Conservation (phyloP, 2,113 vertebrate genomes). For the Callopanchax toddi region DNA sequence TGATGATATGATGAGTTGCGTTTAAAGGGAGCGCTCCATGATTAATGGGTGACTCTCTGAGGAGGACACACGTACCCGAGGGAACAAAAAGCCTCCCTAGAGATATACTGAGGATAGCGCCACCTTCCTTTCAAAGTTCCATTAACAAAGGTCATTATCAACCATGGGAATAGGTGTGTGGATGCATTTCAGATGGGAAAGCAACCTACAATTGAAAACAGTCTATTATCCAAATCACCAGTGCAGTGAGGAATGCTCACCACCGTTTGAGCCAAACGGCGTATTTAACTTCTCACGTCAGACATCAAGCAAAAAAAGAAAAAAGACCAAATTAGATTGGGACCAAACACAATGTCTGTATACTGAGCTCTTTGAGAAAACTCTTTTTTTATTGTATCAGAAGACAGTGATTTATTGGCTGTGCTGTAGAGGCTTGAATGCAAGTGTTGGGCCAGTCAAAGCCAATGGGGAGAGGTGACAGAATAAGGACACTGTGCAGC, state of each 20-base stretch:
- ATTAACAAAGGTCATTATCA: slow-evolving; percentile 43
- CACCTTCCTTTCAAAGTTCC: slow-evolving; percentile 43
- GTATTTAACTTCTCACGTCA: slow-evolving; percentile 46
- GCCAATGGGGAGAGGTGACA: slow-evolving; percentile 76
- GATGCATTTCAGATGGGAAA: too few species aligned
- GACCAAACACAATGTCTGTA: slow-evolving; percentile 51
- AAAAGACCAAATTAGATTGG: slow-evolving; percentile 53
- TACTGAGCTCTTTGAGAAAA: slow-evolving; percentile 51
- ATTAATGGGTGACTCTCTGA: slow-evolving; percentile 66
- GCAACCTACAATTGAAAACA: slow-evolving; percentile 26
- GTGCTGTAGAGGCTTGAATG: slow-evolving; percentile 67
- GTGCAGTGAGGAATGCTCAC: slow-evolving; percentile 5
- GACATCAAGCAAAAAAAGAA: slow-evolving; percentile 18
- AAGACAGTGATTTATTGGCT: slow-evolving; percentile 81
- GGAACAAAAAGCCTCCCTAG: slow-evolving; percentile 55
- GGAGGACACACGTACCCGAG: slow-evolving; percentile 52
- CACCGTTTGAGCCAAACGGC: too few species aligned
- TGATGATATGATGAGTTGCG: slow-evolving; percentile 57
- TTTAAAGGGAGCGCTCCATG: slow-evolving; percentile 56
- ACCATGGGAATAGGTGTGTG: slow-evolving; percentile 22
- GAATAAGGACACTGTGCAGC: slow-evolving; percentile 77
- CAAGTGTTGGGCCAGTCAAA: slow-evolving; percentile 70
- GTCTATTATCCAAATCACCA: slow-evolving; percentile 21
- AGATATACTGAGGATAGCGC: slow-evolving; percentile 43
- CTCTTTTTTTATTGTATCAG: slow-evolving; percentile 62